Conservation (phyloP, 2,888 invertebrate genomes). For the Drosophila anomelani region DNA sequence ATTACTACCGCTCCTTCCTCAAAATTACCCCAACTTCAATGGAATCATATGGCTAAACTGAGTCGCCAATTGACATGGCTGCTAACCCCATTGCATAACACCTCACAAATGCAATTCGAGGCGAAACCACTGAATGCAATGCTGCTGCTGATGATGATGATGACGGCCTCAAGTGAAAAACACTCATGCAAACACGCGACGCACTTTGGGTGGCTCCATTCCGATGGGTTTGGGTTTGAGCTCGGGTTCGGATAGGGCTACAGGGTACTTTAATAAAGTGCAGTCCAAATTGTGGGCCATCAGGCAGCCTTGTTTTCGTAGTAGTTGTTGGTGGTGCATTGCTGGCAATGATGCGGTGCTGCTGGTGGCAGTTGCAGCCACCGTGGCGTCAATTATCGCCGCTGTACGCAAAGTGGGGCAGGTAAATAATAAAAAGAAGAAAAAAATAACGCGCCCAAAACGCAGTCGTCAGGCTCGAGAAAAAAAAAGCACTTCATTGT, state of each 20-base stretch:
- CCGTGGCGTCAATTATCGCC: slow-evolving; percentile 79
- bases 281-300: slow-evolving; percentile 65
- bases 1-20: background rate
- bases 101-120: slow-evolving; percentile 56
- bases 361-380: slow-evolving; percentile 68
- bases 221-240: slow-evolving; percentile 4
- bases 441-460: slow-evolving; percentile 63
- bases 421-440: slow-evolving; percentile 64
- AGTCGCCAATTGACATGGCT: slow-evolving; percentile 20
- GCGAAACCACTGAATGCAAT: slow-evolving; percentile 49
- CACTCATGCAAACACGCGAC: slow-evolving; percentile 50
- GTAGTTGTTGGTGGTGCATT: slow-evolving; percentile 7
- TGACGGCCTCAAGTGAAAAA: slow-evolving; percentile 56
- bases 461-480: slow-evolving; percentile 40
- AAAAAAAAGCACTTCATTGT: slow-evolving; percentile 64
- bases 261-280: slow-evolving; percentile 69
- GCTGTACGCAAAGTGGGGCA: slow-evolving; percentile 74
- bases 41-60: slow-evolving; percentile 1
- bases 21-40: slow-evolving; percentile 1
- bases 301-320: slow-evolving; percentile 20
- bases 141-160: slow-evolving; percentile 18
- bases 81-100: slow-evolving; percentile 56
- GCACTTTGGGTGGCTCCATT: slow-evolving; percentile 38
- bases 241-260: background rate
- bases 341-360: slow-evolving; percentile 27